Base-by-base conservation (phyloP, 1,140 invertebrate genomes). In the Hydropsyche tenuis region DNA sequence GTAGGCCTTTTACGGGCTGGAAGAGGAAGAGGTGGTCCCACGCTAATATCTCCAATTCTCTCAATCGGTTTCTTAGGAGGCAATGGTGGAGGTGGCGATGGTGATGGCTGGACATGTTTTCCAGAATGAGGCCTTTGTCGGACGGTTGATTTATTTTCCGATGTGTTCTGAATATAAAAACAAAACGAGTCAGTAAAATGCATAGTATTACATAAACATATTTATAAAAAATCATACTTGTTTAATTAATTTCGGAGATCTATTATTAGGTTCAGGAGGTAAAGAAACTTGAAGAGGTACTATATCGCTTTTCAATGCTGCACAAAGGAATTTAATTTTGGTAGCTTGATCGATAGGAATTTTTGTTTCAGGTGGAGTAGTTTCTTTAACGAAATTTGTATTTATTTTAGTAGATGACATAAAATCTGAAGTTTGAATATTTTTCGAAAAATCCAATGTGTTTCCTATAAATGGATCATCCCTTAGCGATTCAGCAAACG, bases 31-130 rank as follows among this genome's bases (percentile, higher is more conserved):
- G 90, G 91, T 0, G 90, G 90, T 73, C 87, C 88, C 5, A 83
- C 77, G 1, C 79, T 78, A 14, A 77, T 78, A 42, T 81, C 79
- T 30, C 81, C 73, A 63, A 81, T 80, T 30, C 75, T 74, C 23
- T 77, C 72, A 9, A 78, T 0, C 73, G 91, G 87, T 79, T 94
- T 94, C 81, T 95, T 95, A 0, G 94, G 94, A 1, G 93, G 93
- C 70, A 95, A 83, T 0, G 94, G 94, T 9, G 94, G 94, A 0
- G 94, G 94, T 75, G 94, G 82, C 80, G 84, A 81, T 80, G 87
- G 80, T 73, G 79, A 80, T 73, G 83, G 90, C 64, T 92, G 82
- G 1, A 91, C 91, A 12, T 91, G 65, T 79, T 74, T 73, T n/a
- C 69, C 71, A 0, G 81, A 80, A 45, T 81, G 80, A 1, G 82